Base-by-base conservation (phyloP, 2,888 invertebrate species). In the Caenorhabditis drosophilae region DNA sequence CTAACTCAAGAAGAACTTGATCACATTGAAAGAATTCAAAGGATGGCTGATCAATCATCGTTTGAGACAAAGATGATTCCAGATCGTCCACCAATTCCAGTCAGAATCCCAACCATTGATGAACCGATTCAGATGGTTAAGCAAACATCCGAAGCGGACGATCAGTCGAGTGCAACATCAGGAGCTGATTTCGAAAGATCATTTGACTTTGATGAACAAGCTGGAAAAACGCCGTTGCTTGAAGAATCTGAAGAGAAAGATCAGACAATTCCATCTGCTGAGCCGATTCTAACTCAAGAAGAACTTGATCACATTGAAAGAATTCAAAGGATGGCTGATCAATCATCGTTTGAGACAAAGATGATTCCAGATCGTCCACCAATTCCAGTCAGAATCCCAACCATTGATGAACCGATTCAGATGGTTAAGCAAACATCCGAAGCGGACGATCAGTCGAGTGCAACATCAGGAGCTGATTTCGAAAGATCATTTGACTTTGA, bases 401-500 rank as follows among this genome's bases (percentile, higher is more conserved):
- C 38, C 4, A n/a, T 44, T n/a, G 44, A 22, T 22, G 25, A 45
- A 56, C 31, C 31, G 6, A 18, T 16, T 16, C 18, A 7, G 15
- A 22, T 44, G 44, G 20, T n/a, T 11, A 22, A 46, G 18, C 31
- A 25, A 27, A 12, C 18, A 26, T 27, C 27, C 22, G 50, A 57
- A 12, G 31, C 6, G 12, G 31, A 31, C 6, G 57, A 55, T 23
- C 22, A 22, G n/a, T 59, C 68, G 18, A 40, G 48, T 23, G 67
- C 54, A 16, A 64, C 64, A 31, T 64, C 64, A 9, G 50, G 67
- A 12, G 64, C 64, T 15, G 64, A 64, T 42, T 26, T n/a, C n/a
- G 50, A 64, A 15, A 20, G 27, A n/a, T 52, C 52, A 16, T 52
- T 52, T 26, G 52, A 52, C 12, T 26, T 42, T n/a, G 44, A 44